Evolutionary conservation across 2,113 vertebrate species (phyloP), one percentile per base, ranked within the genome.

Genomic region (Rhipidura dahli): DNA sequence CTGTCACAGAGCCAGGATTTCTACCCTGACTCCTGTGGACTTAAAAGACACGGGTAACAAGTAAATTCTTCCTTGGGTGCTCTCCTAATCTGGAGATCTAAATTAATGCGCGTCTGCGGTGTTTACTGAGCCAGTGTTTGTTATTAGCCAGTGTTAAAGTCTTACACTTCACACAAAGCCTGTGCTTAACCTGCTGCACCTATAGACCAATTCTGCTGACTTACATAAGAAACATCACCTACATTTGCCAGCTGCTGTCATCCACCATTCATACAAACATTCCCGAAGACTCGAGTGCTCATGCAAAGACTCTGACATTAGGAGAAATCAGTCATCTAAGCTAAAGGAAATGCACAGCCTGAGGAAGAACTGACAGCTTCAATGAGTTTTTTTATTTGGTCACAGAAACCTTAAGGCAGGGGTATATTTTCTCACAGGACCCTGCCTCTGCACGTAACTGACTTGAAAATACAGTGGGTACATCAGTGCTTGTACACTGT

Each of bases 71-170:
- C 87, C 37, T 81, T 83, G 51, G 28, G 47, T 83, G 57, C 39
- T 81, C 5, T 83, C 71, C 66, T 93, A 93, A 93, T 94, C 94
- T 87, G 80, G 12, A 84, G 31, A 96, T 96, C 93, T 93, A 95
- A 96, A 94, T 95, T 94, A 96, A 94, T 7, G 64, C 1, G 27
- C 0, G 3, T 78, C 78, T 94, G 44, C 49, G 11, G 64, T 54
- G 15, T 37, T 87, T 92, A 90, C 87, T 30, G 18, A 84, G 66
- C 60, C 60, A 16, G 35, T 20, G 11, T 21, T 63, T 20, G 11
- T 21, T 63, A 87, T 24, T 73, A 90, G 54, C 53, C 50, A 23
- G 8, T 23, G 72, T 51, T 51, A 39, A 44, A 77, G 45, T 39
- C 39, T 69, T 28, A 44, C 3, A 57, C 19, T 84, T 93, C 80